These are phyloP conservation scores for Catamblyrhynchus diadema DNA, from an alignment of 2,797 vertebrate genomes.

Conservation along the genomic window DNA sequence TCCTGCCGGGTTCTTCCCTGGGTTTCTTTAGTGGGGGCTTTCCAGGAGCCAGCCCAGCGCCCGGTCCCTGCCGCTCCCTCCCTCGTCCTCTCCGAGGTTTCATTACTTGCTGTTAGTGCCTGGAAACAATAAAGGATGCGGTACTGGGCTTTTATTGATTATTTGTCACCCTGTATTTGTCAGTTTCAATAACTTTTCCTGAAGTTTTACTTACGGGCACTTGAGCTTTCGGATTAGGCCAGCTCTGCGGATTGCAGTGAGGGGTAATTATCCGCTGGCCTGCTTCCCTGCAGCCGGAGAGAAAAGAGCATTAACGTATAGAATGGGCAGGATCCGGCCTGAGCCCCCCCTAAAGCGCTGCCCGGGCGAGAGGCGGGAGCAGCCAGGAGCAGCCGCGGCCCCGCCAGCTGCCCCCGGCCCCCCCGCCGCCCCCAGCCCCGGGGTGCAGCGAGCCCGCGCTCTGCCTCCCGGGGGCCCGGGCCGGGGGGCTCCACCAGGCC, in stretches of 20 bases:
- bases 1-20: neutral
- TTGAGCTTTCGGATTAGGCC: constrained; percentile 68
- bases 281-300: constrained; percentile 47
- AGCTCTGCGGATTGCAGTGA: constrained; percentile 42
- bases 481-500: neutral
- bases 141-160: constrained; percentile 60
- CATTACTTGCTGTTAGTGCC: constrained; percentile 57
- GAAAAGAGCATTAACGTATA: constrained; percentile 36
- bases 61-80: neutral
- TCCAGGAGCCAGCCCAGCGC: neutral
- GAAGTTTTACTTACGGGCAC: constrained; percentile 69
- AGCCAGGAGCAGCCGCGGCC: neutral
- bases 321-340: neutral
- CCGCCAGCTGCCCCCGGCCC: neutral
- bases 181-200: constrained; percentile 63
- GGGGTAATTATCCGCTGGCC: constrained; percentile 42
- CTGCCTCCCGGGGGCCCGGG: neutral
- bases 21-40: neutral
- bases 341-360: neutral
- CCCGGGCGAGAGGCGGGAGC: neutral
- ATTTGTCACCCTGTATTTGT: constrained; percentile 75
- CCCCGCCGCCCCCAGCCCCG: neutral
- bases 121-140: constrained; percentile 53
- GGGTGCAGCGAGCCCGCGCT: neutral
- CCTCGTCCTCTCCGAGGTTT: constrained; percentile 26